Evolutionary conservation across 2,888 invertebrate genomes (phyloP).

Genomic region (Eupithecia subfuscata): DNA sequence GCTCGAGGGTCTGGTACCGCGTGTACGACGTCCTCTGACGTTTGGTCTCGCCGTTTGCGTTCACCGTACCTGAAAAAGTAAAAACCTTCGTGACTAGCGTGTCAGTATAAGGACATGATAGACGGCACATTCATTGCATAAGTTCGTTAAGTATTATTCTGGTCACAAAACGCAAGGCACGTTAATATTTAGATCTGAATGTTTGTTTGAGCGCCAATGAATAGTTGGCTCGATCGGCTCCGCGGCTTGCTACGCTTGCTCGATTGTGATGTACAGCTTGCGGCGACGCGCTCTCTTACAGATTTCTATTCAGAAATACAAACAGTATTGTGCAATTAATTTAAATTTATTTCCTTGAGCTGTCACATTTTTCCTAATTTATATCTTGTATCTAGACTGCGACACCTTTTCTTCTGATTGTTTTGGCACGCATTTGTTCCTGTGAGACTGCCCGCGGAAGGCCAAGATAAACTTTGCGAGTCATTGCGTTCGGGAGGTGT

Average conservation of each 20-base stretch:
- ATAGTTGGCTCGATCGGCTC: conserved; percentile 83
- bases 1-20: conserved; percentile 96
- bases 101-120: conserved; percentile 35
- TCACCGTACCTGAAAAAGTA: conserved; percentile 93
- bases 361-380: conserved; percentile 75
- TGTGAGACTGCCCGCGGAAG: conserved; percentile 50
- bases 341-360: conserved; percentile 67
- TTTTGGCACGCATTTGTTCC: conserved; percentile 67
- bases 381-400: conserved; percentile 61
- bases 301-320: conserved; percentile 74
- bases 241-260: conserved; percentile 81
- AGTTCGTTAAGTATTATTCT: conserved; percentile 72
- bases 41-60: conserved; percentile 98
- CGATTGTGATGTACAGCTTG: conserved; percentile 82
- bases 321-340: conserved; percentile 71
- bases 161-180: conserved; percentile 71
- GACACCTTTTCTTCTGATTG: conserved; percentile 66
- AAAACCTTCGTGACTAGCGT: conserved; percentile 51
- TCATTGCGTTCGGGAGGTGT: conserved; percentile 42
- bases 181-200: conserved; percentile 83
- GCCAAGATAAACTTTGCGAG: conserved; percentile 59
- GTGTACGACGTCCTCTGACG: conserved; percentile 97
- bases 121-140: conserved; percentile 54
- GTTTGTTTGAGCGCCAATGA: conserved; percentile 82
- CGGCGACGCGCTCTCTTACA: conserved; percentile 71